phyloP scores from a whole-genome alignment of 2,113 vertebrate species.

The Coptodon rendalli region DNA sequence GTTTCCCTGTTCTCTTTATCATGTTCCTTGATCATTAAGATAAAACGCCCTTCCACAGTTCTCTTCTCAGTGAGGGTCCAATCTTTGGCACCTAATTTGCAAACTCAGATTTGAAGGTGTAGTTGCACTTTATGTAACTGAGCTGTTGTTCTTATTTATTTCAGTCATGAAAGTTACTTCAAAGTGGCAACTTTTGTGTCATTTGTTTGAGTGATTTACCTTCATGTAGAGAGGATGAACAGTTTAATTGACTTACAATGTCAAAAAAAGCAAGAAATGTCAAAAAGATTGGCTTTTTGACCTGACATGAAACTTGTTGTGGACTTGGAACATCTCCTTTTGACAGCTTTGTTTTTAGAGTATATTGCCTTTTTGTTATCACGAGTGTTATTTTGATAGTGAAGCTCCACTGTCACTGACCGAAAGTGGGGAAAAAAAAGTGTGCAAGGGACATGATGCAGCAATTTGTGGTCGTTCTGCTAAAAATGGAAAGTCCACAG shows the following conservation, averaged over 20 bases:
- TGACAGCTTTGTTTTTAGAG: not conserved
- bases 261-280: not conserved
- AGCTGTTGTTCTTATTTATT: not conserved
- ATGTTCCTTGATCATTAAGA: not conserved
- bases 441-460: constrained; percentile 36
- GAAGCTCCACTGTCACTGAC: constrained; percentile 6
- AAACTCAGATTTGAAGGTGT: not conserved
- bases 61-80: not conserved
- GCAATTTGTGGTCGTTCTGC: constrained; percentile 55
- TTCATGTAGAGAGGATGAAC: not conserved
- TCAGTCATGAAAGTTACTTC: not conserved
- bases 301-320: not conserved
- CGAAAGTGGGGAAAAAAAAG: not conserved
- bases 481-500: constrained; percentile 58
- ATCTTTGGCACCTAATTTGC: not conserved
- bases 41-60: not conserved
- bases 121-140: not conserved
- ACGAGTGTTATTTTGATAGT: constrained; percentile 5
- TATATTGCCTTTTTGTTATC: not conserved
- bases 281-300: not conserved
- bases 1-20: not conserved
- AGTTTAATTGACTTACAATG: not conserved
- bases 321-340: not conserved
- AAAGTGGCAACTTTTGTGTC: not conserved
- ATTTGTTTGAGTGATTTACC: not conserved